Base-by-base conservation (phyloP, 2,113 vertebrate species). In the Athene noctua region DNA sequence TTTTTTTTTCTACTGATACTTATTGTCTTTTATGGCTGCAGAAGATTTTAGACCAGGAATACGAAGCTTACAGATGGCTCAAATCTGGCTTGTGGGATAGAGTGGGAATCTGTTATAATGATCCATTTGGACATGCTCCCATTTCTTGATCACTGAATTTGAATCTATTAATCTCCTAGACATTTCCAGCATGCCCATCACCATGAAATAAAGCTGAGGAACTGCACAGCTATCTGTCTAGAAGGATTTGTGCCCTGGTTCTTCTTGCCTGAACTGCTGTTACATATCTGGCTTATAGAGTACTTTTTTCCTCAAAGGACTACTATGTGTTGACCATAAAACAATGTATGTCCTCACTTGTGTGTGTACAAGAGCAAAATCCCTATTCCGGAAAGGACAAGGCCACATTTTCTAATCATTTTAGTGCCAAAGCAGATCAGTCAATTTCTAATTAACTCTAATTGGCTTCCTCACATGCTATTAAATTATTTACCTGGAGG, bases 391-490 rank as follows among this genome's bases (percentile, higher is more conserved):
- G 86, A 79, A 87, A 78, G 73, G 27, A 78, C 15, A 85, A 85
- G 52, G 25, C 29, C 13, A 36, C 58, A 70, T 92, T 92, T 92
- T 86, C 62, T 23, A 47, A 80, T 77, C 51, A 63, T 80, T 91
- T 80, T 79, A 10, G 26, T 70, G 58, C 84, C 89, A 92, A 94
- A 93, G 80, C 70, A 94, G 84, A 96, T 96, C 89, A 95, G 75
- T 87, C 79, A 90, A 59, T 92, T 96, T 96, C 92, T 95, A 96
- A 89, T 97, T 96, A 97, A 82, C 40, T 79, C 73, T 97, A 97
- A 97, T 78, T 95, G 91, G 68, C 78, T 91, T 90, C 72, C 44
- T 95, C 87, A 85, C 57, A 66, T 90, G 74, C 74, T 94, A 84
- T 92, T 90, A 92, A 79, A 90, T 95, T 92, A 96, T 95, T 96